Conservation (phyloP, 1,140 invertebrate genomes). For the Anastrepha ludens region DNA sequence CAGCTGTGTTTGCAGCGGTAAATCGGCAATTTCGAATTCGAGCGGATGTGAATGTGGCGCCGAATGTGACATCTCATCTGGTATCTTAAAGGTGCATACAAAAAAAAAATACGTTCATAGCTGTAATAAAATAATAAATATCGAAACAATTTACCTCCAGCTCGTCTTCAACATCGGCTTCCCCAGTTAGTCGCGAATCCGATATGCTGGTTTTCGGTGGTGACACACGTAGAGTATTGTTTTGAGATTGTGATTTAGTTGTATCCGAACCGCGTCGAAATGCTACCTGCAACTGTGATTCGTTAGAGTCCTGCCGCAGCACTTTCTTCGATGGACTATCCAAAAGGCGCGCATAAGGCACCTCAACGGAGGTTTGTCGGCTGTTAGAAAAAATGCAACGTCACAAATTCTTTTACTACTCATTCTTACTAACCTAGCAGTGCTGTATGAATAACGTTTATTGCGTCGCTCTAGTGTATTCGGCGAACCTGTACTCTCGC, state of each 20-base stretch:
- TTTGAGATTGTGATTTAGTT: conserved; percentile 78
- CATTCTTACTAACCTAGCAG: conserved; percentile 55
- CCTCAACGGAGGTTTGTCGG: conserved; percentile 77
- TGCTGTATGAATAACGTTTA: conserved; percentile 69
- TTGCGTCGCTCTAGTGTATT: conserved; percentile 69
- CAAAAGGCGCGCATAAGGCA: conserved; percentile 86
- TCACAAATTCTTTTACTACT: neutral
- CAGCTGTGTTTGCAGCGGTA: conserved; percentile 62
- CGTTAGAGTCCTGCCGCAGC: conserved; percentile 63
- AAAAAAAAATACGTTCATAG: neutral
- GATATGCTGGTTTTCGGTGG: conserved; percentile 82
- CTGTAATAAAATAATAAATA: neutral
- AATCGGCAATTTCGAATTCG: conserved; percentile 72
- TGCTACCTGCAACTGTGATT: conserved; percentile 69
- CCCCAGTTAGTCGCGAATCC: conserved; percentile 86
- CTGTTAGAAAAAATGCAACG: neutral
- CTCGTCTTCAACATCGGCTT: conserved; percentile 71
- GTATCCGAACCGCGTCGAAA: conserved; percentile 82
- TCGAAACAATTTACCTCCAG: conserved; percentile 61
- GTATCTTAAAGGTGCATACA: conserved; percentile 62
- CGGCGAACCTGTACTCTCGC: conserved; percentile 71
- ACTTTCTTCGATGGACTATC: conserved; percentile 77
- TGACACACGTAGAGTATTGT: conserved; percentile 64
- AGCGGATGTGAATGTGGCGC: conserved; percentile 74
- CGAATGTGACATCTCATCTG: conserved; percentile 76